phyloP scores from a whole-genome alignment of 2,797 vertebrate genomes.

The Gymnoscopelus braueri region DNA sequence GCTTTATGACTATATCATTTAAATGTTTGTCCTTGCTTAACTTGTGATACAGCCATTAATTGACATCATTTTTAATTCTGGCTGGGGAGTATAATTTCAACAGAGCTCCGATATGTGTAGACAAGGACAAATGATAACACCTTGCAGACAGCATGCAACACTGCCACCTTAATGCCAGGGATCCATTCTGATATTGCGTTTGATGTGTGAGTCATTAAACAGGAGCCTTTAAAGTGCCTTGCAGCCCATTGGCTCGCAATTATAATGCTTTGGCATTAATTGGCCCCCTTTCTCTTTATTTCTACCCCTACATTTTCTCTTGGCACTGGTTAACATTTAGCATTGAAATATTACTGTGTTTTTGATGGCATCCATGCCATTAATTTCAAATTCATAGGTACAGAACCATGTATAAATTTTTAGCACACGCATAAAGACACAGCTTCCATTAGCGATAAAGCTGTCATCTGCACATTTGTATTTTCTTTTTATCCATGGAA shows the following conservation, averaged over 20 bases:
- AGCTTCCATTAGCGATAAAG: conserved; percentile 60
- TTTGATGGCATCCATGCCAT: conserved; percentile 68
- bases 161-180: conserved; percentile 90
- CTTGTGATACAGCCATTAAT: conserved; percentile 68
- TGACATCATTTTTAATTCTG: conserved; percentile 79
- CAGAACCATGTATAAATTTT: conserved; percentile 55
- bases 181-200: conserved; percentile 90
- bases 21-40: conserved; percentile 43
- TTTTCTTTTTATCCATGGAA: conserved; percentile 46
- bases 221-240: conserved; percentile 83
- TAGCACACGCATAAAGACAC: conserved; percentile 55
- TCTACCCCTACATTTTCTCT: conserved; percentile 46
- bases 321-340: conserved; percentile 62
- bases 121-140: conserved; percentile 93
- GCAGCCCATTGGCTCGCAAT: conserved; percentile 93
- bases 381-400: conserved; percentile 77
- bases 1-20: conserved; percentile 22
- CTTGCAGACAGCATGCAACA: conserved; percentile 88
- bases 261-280: conserved; percentile 91
- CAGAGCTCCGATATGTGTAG: conserved; percentile 85
- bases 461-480: conserved; percentile 58
- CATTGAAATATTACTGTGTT: conserved; percentile 73
- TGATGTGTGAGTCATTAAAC: conserved; percentile 91
- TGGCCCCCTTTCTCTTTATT: conserved; percentile 69
- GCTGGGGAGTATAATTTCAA: conserved; percentile 84